Evolutionary conservation across 2,113 vertebrate genomes (phyloP).

Genomic region (Damaliscus lunatus): DNA sequence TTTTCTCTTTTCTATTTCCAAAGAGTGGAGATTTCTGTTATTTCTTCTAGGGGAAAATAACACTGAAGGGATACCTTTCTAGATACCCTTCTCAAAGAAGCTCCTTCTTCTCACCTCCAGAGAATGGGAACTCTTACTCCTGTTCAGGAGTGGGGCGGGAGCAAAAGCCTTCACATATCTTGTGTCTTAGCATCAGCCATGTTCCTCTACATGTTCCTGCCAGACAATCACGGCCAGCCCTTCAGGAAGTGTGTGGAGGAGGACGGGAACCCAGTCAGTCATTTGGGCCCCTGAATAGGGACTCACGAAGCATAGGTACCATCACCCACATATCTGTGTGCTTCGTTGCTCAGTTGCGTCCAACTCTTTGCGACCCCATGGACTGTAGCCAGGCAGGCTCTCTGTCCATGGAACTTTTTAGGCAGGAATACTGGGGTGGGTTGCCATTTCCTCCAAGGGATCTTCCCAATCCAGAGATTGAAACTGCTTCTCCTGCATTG

Average conservation of each 20-base stretch:
- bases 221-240: background rate
- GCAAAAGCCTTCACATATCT: background rate
- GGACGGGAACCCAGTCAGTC: background rate
- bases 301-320: background rate
- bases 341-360: background rate
- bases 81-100: background rate
- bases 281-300: background rate
- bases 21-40: background rate
- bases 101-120: background rate
- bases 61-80: background rate
- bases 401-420: background rate
- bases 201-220: background rate
- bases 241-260: background rate
- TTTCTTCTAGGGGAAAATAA: background rate
- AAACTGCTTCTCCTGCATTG: background rate
- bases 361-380: background rate
- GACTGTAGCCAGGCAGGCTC: background rate
- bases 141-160: background rate
- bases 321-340: background rate
- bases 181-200: background rate
- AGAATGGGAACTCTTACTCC: background rate
- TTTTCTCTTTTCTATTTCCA: background rate
- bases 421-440: background rate
- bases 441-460: background rate
- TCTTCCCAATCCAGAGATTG: background rate